Conservation (phyloP, 2,888 invertebrate species). For the Acleris laterana region DNA sequence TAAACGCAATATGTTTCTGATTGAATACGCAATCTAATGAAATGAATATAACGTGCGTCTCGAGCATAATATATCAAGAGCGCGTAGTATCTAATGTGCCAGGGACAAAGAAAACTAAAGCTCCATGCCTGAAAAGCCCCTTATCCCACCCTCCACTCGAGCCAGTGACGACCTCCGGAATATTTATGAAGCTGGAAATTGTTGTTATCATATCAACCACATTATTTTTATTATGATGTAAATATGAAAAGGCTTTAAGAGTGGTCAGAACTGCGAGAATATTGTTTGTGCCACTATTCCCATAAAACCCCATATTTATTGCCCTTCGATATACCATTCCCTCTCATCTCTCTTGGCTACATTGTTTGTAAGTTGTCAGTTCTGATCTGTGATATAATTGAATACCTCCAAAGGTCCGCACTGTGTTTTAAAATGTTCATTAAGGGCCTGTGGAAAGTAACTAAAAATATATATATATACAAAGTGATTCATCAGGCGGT, state of each 20-base stretch:
- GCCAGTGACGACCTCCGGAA: constrained; percentile 35
- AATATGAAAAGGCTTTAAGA: constrained; percentile 37
- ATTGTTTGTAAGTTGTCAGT: constrained; percentile 12
- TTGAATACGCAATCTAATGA: too few species aligned
- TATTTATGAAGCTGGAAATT: constrained; percentile 37
- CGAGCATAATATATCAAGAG: constrained; percentile 24
- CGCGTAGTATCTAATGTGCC: constrained; percentile 26
- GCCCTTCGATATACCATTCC: constrained; percentile 24
- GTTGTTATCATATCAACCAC: constrained; percentile 36
- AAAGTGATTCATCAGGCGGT: too few species aligned
- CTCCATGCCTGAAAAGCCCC: constrained; percentile 33
- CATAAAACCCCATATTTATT: constrained; percentile 32
- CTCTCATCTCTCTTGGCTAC: constrained; percentile 11
- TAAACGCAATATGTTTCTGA: too few species aligned
- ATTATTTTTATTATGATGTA: constrained; percentile 38
- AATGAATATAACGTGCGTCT: background rate
- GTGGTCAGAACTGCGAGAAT: constrained; percentile 34
- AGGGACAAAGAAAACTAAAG: constrained; percentile 36
- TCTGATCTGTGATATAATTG: background rate
- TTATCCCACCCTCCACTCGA: constrained; percentile 34
- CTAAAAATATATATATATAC: too few species aligned
- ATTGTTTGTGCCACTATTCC: constrained; percentile 29
- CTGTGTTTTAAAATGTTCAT: too few species aligned
- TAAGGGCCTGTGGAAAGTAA: too few species aligned
- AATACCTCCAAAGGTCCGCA: background rate